Evolutionary conservation across 2,113 vertebrate species (phyloP).

Genomic region (Eulemur macaco): DNA sequence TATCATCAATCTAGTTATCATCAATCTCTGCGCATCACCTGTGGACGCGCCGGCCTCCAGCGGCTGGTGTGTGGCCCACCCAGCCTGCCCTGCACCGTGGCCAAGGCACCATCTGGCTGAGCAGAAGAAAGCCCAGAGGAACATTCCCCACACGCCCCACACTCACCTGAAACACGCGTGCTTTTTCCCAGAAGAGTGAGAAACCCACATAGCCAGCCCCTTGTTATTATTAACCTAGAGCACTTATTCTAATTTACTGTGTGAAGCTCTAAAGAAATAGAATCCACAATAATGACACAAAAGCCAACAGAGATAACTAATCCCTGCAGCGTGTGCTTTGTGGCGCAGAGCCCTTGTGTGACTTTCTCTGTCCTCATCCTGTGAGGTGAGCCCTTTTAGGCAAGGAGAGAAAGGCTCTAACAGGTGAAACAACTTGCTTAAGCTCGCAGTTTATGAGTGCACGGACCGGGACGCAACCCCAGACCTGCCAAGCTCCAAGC

Average conservation of each 20-base stretch:
- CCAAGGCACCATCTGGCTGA: background rate
- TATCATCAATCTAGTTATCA: background rate
- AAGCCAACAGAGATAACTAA: background rate
- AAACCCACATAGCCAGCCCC: background rate
- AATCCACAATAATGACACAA: background rate
- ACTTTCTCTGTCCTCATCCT: background rate
- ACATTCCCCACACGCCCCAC: too few relatives aligned
- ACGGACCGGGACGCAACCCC: background rate
- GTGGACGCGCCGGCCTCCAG: background rate
- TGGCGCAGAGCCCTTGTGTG: background rate
- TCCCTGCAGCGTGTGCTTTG: accelerated
- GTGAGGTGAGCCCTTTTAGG: background rate
- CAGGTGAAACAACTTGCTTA: accelerated
- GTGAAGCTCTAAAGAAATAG: background rate
- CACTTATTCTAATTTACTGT: background rate
- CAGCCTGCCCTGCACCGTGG: background rate
- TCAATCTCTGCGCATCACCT: background rate
- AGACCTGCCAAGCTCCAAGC: background rate
- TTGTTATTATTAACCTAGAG: background rate
- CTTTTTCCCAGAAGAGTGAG: background rate
- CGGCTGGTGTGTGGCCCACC: background rate
- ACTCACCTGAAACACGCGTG: background rate
- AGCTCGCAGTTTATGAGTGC: background rate
- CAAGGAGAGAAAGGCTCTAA: background rate
- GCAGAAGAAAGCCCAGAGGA: background rate